phyloP scores from a whole-genome alignment of 2,113 vertebrate genomes.

The Zapus hudsonius region DNA sequence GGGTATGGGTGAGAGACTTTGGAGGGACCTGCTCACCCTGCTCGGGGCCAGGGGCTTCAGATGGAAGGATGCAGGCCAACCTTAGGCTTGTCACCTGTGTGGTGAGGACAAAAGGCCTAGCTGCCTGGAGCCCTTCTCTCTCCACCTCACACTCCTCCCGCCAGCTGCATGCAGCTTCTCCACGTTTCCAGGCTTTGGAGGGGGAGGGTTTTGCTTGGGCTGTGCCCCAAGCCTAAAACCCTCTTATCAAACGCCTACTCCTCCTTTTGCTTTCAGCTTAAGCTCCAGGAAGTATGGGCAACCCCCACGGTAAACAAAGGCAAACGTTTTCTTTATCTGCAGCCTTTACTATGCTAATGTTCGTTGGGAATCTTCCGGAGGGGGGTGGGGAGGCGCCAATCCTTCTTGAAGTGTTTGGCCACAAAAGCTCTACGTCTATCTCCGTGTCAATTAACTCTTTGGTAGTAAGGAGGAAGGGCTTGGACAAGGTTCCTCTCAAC shows the following conservation, averaged over 20 bases:
- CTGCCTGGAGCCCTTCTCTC: background rate
- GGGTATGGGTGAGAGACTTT: background rate
- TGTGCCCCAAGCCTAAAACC: background rate
- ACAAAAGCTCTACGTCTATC: constrained; percentile 19
- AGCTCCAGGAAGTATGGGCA: constrained; percentile 64
- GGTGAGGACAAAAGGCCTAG: background rate
- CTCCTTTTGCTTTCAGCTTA: constrained; percentile 70
- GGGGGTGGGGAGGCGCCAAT: background rate
- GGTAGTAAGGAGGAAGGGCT: background rate
- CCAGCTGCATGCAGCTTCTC: background rate
- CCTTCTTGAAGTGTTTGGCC: constrained; percentile 44
- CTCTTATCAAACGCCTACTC: constrained; percentile 30
- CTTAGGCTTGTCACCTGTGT: background rate
- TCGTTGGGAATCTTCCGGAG: constrained; percentile 39
- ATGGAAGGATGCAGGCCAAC: background rate
- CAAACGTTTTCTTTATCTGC: constrained; percentile 63
- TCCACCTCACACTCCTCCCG: background rate
- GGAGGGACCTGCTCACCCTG: background rate
- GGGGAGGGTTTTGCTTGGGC: background rate
- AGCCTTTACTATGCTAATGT: constrained; percentile 76
- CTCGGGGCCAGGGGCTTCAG: background rate
- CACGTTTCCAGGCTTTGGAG: background rate
- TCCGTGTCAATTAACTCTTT: constrained; percentile 23
- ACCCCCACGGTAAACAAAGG: constrained; percentile 75
- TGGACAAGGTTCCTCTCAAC: background rate